Percentiles rank a stretch among this genome's conserved stretches.
phyloP scores from a whole-genome alignment of 1,140 invertebrate species.

The Hydropsyche tenuis region DNA sequence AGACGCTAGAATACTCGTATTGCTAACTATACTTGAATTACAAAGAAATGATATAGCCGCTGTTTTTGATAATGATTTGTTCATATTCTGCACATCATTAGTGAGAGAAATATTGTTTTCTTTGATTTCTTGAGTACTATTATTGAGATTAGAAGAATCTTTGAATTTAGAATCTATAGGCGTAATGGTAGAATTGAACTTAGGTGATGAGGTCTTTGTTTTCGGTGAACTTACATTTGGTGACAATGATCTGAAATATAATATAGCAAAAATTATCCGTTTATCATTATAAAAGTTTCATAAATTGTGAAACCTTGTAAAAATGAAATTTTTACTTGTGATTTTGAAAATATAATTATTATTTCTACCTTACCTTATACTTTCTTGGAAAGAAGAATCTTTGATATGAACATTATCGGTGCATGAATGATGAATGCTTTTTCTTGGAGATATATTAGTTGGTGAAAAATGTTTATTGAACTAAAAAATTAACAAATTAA shows the following conservation, averaged over 20 bases:
- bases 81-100: too few species aligned
- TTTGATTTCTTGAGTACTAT: background rate
- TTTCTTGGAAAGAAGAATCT: background rate
- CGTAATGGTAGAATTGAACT: too few species aligned
- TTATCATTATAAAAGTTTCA: too few species aligned
- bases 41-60: too few species aligned
- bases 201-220: background rate
- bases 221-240: background rate
- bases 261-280: too few species aligned
- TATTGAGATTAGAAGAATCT: too few species aligned
- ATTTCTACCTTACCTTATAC: background rate
- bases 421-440: conserved; percentile 40
- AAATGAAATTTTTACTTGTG: too few species aligned
- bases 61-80: too few species aligned
- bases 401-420: background rate
- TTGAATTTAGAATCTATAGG: too few species aligned
- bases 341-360: too few species aligned
- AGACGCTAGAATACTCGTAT: background rate
- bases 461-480: conserved; percentile 4
- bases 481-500: conserved; percentile 13
- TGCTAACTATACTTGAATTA: background rate
- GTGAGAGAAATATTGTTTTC: too few species aligned
- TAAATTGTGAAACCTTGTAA: too few species aligned
- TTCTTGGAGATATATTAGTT: conserved; percentile 33
- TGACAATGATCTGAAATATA: background rate